A percentile compares a stretch with the other conserved stretches of the same genome.
Conservation (phyloP, 1,140 invertebrate genomes). For the Arion vulgaris region DNA sequence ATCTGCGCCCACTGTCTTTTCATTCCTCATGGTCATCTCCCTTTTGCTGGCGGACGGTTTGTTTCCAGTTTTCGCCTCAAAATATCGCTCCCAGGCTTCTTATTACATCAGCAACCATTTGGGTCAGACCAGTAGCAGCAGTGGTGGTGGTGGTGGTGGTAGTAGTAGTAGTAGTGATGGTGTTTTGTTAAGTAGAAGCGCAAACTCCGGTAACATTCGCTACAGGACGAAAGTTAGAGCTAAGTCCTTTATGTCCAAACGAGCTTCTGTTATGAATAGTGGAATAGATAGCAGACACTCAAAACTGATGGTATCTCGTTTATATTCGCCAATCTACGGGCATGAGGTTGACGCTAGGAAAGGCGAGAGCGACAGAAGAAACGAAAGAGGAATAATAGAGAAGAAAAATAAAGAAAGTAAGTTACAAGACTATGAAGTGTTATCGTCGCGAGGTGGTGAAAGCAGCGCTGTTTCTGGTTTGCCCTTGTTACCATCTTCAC, state of each 20-base stretch:
- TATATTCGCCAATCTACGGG: neutral
- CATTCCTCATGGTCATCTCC: constrained; percentile 34
- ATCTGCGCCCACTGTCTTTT: constrained; percentile 19
- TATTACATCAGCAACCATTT: neutral
- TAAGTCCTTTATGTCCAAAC: neutral
- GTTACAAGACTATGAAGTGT: neutral
- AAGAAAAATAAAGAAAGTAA: neutral
- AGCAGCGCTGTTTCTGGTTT: neutral
- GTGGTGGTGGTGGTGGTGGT: neutral
- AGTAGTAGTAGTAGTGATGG: neutral
- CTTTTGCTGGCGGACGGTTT: constrained; percentile 30
- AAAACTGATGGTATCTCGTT: neutral
- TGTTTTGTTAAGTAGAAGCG: neutral
- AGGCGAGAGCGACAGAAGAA: neutral
- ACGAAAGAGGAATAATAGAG: neutral
- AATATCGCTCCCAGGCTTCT: constrained; percentile 2
- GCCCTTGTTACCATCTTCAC: constrained; percentile 8
- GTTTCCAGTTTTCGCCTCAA: constrained; percentile 20
- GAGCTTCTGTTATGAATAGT: neutral
- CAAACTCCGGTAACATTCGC: neutral
- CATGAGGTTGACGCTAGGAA: neutral
- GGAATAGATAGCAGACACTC: neutral
- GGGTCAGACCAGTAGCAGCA: neutral
- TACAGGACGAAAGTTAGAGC: neutral
- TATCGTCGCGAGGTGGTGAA: neutral